Conservation (phyloP, 2,888 invertebrate genomes). For the Erpobdella octoculata region DNA sequence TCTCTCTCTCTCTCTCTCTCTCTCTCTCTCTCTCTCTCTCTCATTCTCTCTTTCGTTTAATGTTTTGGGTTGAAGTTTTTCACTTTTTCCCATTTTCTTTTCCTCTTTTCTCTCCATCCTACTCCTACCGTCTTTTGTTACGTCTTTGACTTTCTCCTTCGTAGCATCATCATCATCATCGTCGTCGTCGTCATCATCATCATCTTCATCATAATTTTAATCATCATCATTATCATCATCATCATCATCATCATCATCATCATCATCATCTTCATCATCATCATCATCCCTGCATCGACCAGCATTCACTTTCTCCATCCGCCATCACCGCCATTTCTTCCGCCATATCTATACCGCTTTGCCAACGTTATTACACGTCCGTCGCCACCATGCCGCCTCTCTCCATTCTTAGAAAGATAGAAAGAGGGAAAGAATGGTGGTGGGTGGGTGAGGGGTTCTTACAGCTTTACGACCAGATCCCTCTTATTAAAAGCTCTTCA, state of each 20-base stretch:
- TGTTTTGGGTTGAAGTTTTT: neutral
- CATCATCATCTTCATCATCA: neutral
- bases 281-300: neutral
- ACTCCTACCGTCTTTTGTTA: neutral
- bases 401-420: too few species aligned
- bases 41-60: neutral
- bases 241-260: neutral
- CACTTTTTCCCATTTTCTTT: neutral
- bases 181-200: neutral
- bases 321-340: neutral
- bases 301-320: neutral
- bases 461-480: too few species aligned
- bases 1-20: neutral
- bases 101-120: neutral
- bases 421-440: too few species aligned
- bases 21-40: slow-evolving; percentile 13
- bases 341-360: neutral
- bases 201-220: neutral
- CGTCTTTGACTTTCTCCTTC: too few species aligned
- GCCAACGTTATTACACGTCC: neutral
- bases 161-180: neutral
- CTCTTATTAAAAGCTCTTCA: too few species aligned
- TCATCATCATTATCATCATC: slow-evolving; percentile 10
- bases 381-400: too few species aligned
- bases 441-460: too few species aligned